Evolutionary conservation across 2,113 vertebrate species (phyloP), one percentile per base, ranked within the genome.

Genomic region (Colinus virginianus): DNA sequence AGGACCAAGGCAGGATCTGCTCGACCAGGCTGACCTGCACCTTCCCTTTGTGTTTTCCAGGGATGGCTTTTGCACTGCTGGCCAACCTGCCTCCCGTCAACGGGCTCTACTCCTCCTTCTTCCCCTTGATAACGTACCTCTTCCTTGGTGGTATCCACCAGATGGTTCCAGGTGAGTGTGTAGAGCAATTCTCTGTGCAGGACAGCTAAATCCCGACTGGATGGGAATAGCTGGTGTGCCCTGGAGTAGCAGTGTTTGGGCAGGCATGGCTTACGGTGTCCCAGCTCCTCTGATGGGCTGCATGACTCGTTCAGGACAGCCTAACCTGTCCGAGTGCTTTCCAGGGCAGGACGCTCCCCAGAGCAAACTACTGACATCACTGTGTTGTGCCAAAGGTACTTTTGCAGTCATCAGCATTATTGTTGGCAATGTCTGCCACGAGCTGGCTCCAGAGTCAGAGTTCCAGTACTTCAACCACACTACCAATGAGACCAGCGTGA

Each of bases 381-480:
- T 5, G 15, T 51, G 62, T 19, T 93, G 79, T 48, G 43, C 80
- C 30, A 63, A 83, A 99, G 99, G 98, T 63, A 99, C 98, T 18
- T 99, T 99, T 96, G 98, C 99, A 83, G 98, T 99, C 93, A 95
- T 99, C 97, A 99, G 99, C 97, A 99, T 99, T 85, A 99, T 99
- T 88, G 98, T 99, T 88, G 98, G 98, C 91, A 98, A 98, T 42
- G 95, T 99, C 89, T 99, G 98, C 95, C 97, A 98, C 13, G 96
- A 98, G 72, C 95, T 99, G 95, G 98, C 98, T 66, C 98, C 98
- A 0, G 98, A 98, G 87, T 98, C 98, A 0, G 96, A 98, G 78
- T 99, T 98, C 95, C 98, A 93, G 82, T 97, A 98, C 90, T 98
- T 98, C 96, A 98, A 98, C 81, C 90, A 96, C 3, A 97, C 95